Conservation (phyloP, 1,140 invertebrate species). For the Zophobas atratus region DNA sequence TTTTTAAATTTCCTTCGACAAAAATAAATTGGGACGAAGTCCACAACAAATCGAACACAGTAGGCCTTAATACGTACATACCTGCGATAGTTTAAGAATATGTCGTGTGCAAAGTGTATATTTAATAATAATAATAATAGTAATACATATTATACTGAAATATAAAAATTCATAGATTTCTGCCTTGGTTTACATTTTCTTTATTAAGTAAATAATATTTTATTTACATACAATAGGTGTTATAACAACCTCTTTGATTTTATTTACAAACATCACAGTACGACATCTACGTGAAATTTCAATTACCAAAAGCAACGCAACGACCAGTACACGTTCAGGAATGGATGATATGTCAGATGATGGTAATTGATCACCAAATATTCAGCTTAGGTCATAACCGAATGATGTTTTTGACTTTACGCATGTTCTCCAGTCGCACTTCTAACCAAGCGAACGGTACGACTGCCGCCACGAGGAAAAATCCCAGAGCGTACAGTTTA, state of each 20-base stretch:
- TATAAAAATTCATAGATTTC: constrained; percentile 23
- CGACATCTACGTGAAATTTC: background rate
- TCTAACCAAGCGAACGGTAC: constrained; percentile 67
- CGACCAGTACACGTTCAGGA: background rate
- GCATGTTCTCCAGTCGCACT: constrained; percentile 63
- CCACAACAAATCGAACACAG: background rate
- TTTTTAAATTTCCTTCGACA: constrained; percentile 2
- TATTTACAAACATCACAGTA: constrained; percentile 57
- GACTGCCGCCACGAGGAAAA: constrained; percentile 65
- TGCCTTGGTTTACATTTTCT: constrained; percentile 8
- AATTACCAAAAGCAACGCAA: background rate
- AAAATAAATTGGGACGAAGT: background rate
- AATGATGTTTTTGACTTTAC: constrained; percentile 64
- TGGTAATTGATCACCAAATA: constrained; percentile 59
- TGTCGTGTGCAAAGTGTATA: constrained; percentile 27
- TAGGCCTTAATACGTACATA: constrained; percentile 24
- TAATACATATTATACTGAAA: constrained; percentile 17
- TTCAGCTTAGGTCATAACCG: constrained; percentile 65
- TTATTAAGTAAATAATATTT: constrained; percentile 23
- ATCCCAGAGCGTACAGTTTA: constrained; percentile 68
- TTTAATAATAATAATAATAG: background rate
- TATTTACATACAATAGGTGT: constrained; percentile 49
- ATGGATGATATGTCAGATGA: constrained; percentile 21
- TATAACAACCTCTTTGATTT: constrained; percentile 56
- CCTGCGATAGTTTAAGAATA: constrained; percentile 6